Percentiles rank a stretch among this genome's conserved stretches.
Conservation (phyloP, 1,140 invertebrate genomes). For the Drosophila serrata region DNA sequence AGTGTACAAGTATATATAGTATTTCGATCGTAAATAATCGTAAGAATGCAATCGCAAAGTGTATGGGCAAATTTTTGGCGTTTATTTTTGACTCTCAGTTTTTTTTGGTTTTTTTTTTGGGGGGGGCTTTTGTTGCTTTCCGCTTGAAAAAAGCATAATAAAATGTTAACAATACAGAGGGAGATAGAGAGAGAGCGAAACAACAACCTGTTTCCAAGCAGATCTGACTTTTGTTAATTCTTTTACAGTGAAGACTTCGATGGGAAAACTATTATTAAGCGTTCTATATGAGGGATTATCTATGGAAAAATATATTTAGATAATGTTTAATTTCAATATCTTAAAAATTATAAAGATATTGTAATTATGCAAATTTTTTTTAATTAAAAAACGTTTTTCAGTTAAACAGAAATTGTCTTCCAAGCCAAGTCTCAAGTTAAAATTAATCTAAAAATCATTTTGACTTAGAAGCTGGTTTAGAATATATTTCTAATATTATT, state of each 20-base stretch:
- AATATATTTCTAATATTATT: neutral
- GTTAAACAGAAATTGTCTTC: too few species aligned
- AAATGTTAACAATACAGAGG: slow-evolving; percentile 72
- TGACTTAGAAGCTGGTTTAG: neutral
- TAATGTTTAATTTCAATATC: neutral
- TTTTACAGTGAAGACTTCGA: slow-evolving; percentile 1
- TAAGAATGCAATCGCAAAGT: slow-evolving; percentile 36
- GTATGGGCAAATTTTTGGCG: slow-evolving; percentile 3
- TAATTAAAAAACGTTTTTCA: neutral
- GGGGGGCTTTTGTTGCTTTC: slow-evolving; percentile 56
- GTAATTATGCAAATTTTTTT: neutral
- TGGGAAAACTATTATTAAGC: neutral
- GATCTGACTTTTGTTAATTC: slow-evolving; percentile 49
- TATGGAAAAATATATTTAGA: accelerated
- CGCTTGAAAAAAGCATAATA: slow-evolving; percentile 72
- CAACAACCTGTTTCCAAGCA: slow-evolving; percentile 61
- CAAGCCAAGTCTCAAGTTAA: too few species aligned
- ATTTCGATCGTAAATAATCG: slow-evolving; percentile 50
- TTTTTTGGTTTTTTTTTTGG: slow-evolving; percentile 6
- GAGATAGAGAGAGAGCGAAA: slow-evolving; percentile 20
- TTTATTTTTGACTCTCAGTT: slow-evolving; percentile 10
- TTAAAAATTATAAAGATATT: neutral
- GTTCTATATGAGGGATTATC: neutral
- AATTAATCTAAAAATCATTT: neutral
- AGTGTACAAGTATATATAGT: slow-evolving; percentile 20